phyloP scores from a whole-genome alignment of 2,888 invertebrate species.

The Cephus runcator region DNA sequence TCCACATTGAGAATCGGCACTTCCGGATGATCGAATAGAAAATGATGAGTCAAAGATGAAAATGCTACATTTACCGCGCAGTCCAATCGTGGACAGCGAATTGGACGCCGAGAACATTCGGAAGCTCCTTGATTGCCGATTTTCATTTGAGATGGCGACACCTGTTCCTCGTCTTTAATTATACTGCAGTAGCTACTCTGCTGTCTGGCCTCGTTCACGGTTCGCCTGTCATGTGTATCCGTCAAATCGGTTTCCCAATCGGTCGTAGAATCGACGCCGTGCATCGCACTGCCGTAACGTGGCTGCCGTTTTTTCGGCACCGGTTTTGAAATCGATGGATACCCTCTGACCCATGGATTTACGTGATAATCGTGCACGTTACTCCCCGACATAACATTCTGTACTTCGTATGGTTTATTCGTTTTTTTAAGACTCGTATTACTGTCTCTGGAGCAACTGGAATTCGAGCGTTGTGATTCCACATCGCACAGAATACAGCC shows the following conservation, averaged over 20 bases:
- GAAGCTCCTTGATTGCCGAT: not conserved
- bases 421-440: conserved; percentile 14
- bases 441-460: conserved; percentile 37
- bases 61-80: conserved; percentile 69
- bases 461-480: conserved; percentile 37
- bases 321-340: not conserved
- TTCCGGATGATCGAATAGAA: conserved; percentile 70
- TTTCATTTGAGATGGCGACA: not conserved
- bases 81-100: conserved; percentile 67
- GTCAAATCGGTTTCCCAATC: conserved; percentile 4
- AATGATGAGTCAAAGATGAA: conserved; percentile 68
- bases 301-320: not conserved
- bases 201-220: conserved; percentile 8
- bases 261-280: not conserved
- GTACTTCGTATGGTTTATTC: not conserved
- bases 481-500: conserved; percentile 40
- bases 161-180: conserved; percentile 27
- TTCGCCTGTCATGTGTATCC: not conserved
- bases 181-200: conserved; percentile 40
- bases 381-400: not conserved
- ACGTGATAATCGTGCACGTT: not conserved
- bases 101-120: conserved; percentile 61
- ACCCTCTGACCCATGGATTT: not conserved
- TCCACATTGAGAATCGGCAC: conserved; percentile 60
- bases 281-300: not conserved